Base-by-base conservation (phyloP, 1,140 invertebrate genomes). In the Melitaea cinxia region DNA sequence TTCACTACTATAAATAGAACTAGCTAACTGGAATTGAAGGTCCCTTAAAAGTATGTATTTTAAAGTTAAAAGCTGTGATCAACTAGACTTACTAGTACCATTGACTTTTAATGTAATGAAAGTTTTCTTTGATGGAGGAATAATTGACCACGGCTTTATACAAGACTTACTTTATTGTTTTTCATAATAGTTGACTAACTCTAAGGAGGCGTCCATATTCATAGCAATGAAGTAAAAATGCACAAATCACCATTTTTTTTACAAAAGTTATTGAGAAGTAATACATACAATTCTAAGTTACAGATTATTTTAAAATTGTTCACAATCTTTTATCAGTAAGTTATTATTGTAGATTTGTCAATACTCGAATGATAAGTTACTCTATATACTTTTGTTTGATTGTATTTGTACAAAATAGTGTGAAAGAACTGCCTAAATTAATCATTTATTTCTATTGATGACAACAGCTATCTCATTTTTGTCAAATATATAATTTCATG, bases 11-110 rank as follows among this genome's bases (percentile, higher is more conserved):
- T 90, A 89, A 88, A 86, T 89, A 90, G 83, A 88, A 87, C 83
- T 91, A 90, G 80, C 88, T 90, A 91, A 88, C 78, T 89, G 88
- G 88, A 91, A 91, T 91, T 91, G 83, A 89, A 91, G 88, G 88
- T 91, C 88, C 88, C 88, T 91, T 91, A 91, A 85, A 89, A 88
- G 83, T 89, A 88, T 88, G 78, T 88, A 86, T 82, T 82, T 83
- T 83, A 77, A 85, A 79, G 60, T 78, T 74, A 80, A 74, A 85
- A 87, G 80, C 86, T 73, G 86, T 85, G 88, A 82, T 87, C 86
- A 88, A 88, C 69, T 80, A 86, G 55, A 76, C 79, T 78, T 33
- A 66, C 57, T 50, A 23, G 19, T 30, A 37, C 55, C 39, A 47
- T 61, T 59, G 39, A 39, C 37, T 56, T 33, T 21, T 24, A 17